Evolutionary conservation across 2,888 invertebrate species (phyloP).

Genomic region (Leptinotarsa haldemani): DNA sequence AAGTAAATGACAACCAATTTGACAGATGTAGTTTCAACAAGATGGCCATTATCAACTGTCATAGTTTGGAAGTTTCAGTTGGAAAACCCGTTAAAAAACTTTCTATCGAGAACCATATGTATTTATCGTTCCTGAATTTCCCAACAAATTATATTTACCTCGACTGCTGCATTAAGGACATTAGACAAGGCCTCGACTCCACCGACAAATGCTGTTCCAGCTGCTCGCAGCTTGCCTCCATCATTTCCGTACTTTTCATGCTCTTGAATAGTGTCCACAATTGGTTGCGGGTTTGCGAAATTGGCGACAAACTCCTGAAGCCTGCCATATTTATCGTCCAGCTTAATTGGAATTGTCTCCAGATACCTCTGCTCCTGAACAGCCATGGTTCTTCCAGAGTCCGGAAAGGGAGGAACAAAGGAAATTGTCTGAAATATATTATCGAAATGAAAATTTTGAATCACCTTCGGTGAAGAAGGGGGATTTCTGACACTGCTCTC

Average conservation of each 20-base stretch:
- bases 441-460: too few species aligned
- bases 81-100: not conserved
- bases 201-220: slow-evolving; percentile 75
- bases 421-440: slow-evolving; percentile 18
- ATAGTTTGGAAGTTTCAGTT: too few species aligned
- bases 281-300: slow-evolving; percentile 71
- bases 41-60: too few species aligned
- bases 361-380: slow-evolving; percentile 52
- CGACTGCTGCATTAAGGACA: slow-evolving; percentile 58
- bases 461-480: too few species aligned
- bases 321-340: slow-evolving; percentile 59
- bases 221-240: slow-evolving; percentile 74
- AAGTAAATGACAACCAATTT: too few species aligned
- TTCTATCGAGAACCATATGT: not conserved
- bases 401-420: slow-evolving; percentile 52
- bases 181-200: slow-evolving; percentile 74
- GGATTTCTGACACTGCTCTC: too few species aligned
- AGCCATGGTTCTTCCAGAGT: slow-evolving; percentile 59
- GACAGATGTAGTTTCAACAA: too few species aligned
- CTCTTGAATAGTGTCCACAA: slow-evolving; percentile 81
- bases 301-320: slow-evolving; percentile 58
- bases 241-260: slow-evolving; percentile 84
- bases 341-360: slow-evolving; percentile 57
- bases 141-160: slow-evolving; percentile 53
- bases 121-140: too few species aligned